Evolutionary conservation across 1,140 invertebrate genomes (phyloP).

Genomic region (Caenorhabditis briggsae): DNA sequence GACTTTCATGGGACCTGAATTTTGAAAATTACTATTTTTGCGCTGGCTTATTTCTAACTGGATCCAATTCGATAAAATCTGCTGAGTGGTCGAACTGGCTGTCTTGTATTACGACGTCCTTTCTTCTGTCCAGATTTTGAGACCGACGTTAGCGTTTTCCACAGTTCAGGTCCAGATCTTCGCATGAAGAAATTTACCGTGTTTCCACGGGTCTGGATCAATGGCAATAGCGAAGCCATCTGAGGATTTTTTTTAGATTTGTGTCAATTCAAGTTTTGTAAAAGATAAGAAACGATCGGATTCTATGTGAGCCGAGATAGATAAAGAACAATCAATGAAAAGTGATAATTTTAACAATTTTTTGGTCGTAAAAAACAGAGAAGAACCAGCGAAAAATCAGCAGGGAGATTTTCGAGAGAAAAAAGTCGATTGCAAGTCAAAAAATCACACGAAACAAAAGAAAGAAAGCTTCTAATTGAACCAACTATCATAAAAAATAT

Average conservation of each 20-base stretch:
- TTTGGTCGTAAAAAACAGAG: neutral
- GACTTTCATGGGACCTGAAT: conserved; percentile 84
- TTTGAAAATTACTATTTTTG: neutral
- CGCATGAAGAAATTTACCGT: conserved; percentile 76
- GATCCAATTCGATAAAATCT: conserved; percentile 88
- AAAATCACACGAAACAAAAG: conserved; percentile 19
- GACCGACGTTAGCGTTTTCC: conserved; percentile 93
- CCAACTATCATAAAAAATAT: neutral
- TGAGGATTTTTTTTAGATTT: neutral
- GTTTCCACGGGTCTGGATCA: conserved; percentile 67
- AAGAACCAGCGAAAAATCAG: neutral
- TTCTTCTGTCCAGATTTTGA: conserved; percentile 95
- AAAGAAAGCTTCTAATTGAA: conserved; percentile 14
- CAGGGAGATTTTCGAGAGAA: neutral
- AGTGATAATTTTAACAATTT: neutral
- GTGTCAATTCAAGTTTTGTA: neutral
- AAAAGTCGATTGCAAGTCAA: conserved; percentile 2
- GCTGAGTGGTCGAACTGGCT: conserved; percentile 88
- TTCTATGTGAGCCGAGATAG: neutral
- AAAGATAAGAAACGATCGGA: neutral
- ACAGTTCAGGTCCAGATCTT: conserved; percentile 85
- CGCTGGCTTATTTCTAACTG: conserved; percentile 63
- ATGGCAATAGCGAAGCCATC: conserved; percentile 65
- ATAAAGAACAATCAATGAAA: neutral
- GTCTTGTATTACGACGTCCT: conserved; percentile 88